These are phyloP conservation scores for Dicrurus megarhynchus DNA, from an alignment of 2,113 vertebrate species.

Conservation along the genomic window DNA sequence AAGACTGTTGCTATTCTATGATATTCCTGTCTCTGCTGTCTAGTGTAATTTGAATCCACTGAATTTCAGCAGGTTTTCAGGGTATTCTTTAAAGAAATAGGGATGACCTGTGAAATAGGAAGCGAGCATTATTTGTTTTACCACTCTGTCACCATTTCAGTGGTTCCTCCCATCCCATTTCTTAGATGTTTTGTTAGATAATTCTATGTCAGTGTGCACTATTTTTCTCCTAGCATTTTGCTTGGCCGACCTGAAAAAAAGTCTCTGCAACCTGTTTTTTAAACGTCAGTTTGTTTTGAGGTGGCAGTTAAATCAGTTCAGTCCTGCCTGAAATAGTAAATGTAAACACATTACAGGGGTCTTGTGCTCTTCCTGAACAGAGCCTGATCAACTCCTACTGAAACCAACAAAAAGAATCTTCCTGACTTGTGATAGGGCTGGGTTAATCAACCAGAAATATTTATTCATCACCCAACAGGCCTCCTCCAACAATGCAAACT, in stretches of 20 bases:
- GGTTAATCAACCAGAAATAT: neutral
- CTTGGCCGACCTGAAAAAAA: neutral
- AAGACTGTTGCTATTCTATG: neutral
- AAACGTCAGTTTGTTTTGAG: slow-evolving; percentile 33
- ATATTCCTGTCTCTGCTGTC: neutral
- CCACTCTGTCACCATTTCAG: neutral
- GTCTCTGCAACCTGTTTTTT: neutral
- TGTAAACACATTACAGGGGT: neutral
- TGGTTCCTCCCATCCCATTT: neutral
- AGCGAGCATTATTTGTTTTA: neutral
- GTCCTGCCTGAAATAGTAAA: slow-evolving; percentile 17
- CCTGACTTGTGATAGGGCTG: neutral
- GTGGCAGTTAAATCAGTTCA: neutral
- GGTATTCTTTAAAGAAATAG: neutral
- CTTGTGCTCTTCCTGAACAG: neutral
- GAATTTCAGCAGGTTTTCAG: neutral
- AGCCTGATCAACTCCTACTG: neutral
- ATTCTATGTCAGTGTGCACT: neutral
- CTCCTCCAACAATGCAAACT: neutral
- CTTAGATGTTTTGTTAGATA: neutral
- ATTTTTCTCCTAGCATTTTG: neutral
- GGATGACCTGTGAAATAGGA: neutral
- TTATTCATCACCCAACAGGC: neutral
- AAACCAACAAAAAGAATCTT: neutral
- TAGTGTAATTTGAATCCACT: neutral